phyloP scores from a whole-genome alignment of 2,888 invertebrate species.

The Archips xylosteana region DNA sequence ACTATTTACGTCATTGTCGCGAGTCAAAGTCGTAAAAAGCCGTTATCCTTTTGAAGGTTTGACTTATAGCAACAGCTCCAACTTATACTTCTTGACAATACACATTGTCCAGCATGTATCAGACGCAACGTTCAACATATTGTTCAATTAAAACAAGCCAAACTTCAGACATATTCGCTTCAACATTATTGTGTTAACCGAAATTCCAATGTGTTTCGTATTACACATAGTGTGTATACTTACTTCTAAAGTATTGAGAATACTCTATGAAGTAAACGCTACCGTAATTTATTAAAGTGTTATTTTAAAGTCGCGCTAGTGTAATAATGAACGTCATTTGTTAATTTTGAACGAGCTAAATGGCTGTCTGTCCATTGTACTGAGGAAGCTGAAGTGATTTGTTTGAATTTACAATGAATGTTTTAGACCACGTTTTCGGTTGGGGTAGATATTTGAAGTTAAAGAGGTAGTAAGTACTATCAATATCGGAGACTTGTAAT shows the following conservation, averaged over 20 bases:
- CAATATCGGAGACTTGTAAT: too few relatives aligned
- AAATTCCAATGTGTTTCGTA: slow-evolving; percentile 5
- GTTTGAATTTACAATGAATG: slow-evolving; percentile 11
- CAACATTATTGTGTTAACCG: background rate
- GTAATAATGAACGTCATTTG: slow-evolving; percentile 24
- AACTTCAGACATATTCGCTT: background rate
- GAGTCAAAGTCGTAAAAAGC: background rate
- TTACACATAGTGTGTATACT: background rate
- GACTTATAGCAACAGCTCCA: background rate
- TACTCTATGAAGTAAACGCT: background rate
- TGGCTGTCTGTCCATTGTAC: slow-evolving; percentile 24
- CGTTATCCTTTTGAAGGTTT: background rate
- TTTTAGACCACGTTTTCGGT: background rate
- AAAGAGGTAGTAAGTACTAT: background rate
- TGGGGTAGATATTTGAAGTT: background rate
- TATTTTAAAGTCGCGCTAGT: slow-evolving; percentile 28
- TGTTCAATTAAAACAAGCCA: background rate
- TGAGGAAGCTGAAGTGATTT: background rate
- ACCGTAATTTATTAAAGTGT: slow-evolving; percentile 28
- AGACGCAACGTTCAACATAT: slow-evolving; percentile 3
- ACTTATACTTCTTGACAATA: background rate
- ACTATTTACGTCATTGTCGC: too few relatives aligned
- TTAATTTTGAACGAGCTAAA: slow-evolving; percentile 32
- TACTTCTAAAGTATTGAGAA: slow-evolving; percentile 4
- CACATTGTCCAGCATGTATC: background rate